phyloP scores from a whole-genome alignment of 1,140 invertebrate genomes.

The Brachionus manjavacas region DNA sequence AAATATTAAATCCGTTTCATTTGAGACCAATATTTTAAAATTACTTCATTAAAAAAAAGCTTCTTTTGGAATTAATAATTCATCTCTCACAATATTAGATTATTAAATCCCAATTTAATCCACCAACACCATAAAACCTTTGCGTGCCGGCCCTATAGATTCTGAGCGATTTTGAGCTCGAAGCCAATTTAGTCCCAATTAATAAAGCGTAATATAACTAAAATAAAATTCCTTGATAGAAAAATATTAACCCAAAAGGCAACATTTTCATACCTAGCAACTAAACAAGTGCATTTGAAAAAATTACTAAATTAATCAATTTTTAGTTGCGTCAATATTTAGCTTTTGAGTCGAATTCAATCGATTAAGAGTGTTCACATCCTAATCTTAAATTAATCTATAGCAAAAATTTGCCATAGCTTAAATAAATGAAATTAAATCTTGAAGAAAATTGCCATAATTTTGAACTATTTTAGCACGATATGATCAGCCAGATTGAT shows the following conservation, averaged over 20 bases:
- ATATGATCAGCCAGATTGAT: neutral
- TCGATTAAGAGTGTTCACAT: neutral
- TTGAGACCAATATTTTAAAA: neutral
- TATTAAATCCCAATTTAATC: neutral
- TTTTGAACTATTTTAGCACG: neutral
- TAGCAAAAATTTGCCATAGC: neutral
- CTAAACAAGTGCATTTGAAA: neutral
- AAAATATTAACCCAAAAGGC: neutral
- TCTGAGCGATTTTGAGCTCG: neutral
- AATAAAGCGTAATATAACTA: neutral
- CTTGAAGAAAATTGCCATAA: neutral
- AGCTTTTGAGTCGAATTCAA: neutral
- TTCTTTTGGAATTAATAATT: neutral
- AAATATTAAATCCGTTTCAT: neutral
- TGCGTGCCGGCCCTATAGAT: neutral
- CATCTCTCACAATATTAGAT: neutral
- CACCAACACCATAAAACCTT: neutral
- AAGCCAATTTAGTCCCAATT: neutral
- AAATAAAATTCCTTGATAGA: neutral
- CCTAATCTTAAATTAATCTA: neutral
- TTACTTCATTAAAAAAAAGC: neutral
- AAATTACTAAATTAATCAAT: neutral
- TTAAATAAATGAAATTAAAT: neutral
- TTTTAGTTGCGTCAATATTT: neutral
- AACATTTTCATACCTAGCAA: neutral